Evolutionary conservation across 92 coral and sea anemone genomes (phyloP).

Genomic region (Anthopleura xanthogrammica): DNA sequence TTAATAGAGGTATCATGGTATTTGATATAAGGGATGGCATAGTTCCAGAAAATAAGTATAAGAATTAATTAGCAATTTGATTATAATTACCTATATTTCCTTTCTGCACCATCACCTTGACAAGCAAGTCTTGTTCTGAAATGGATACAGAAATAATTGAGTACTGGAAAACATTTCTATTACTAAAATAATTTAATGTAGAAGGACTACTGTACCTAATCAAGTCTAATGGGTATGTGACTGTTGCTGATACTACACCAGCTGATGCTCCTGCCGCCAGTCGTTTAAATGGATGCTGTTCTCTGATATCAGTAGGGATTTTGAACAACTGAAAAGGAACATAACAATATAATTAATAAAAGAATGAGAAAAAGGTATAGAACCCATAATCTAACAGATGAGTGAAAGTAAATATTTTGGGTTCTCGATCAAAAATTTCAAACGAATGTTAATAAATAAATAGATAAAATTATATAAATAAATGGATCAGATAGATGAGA

Average conservation of each 20-base stretch:
- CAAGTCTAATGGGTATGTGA: constrained; percentile 70
- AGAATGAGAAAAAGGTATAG: too few species aligned
- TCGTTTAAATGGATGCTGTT: constrained; percentile 56
- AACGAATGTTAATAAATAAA: too few species aligned
- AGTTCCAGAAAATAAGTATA: too few species aligned
- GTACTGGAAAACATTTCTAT: too few species aligned
- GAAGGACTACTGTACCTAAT: constrained; percentile 45
- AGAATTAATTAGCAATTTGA: too few species aligned
- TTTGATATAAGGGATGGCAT: neutral
- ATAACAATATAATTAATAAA: too few species aligned
- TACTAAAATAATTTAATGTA: neutral
- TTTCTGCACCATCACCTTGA: constrained; percentile 70
- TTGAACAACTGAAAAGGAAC: constrained; percentile 37
- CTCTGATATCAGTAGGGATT: constrained; percentile 66
- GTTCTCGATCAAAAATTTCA: too few species aligned
- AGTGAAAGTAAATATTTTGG: too few species aligned
- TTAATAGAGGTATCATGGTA: neutral
- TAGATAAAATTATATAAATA: too few species aligned
- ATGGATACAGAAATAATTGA: neutral
- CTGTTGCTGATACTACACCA: constrained; percentile 61
- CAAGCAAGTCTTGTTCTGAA: constrained; percentile 70
- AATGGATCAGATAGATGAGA: too few species aligned
- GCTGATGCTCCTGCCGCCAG: constrained; percentile 70
- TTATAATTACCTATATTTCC: constrained; percentile 56
- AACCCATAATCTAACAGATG: too few species aligned